These are phyloP conservation scores for Bothrops alternatus DNA, from an alignment of 2,797 vertebrate species.

Conservation along the genomic window DNA sequence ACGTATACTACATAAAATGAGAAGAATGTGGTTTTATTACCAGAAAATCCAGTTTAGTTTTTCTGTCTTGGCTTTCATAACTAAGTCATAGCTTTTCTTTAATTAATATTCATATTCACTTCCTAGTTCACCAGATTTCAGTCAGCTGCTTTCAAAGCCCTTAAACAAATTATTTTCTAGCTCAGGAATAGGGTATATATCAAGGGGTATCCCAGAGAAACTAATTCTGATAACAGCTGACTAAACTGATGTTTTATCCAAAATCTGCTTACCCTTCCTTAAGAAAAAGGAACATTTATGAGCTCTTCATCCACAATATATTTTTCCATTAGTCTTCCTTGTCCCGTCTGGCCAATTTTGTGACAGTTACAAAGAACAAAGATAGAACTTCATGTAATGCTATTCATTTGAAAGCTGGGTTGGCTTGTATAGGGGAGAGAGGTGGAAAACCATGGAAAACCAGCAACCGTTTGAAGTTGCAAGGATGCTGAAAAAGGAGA, in stretches of 20 bases:
- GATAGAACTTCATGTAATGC: constrained; percentile 2
- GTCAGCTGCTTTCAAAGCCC: not conserved
- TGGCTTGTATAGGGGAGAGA: not conserved
- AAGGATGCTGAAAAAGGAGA: not conserved
- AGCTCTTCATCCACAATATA: not conserved
- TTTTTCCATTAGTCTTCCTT: constrained; percentile 11
- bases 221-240: not conserved
- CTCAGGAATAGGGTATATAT: not conserved
- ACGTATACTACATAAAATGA: not conserved
- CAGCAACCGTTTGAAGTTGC: not conserved
- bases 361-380: constrained; percentile 23
- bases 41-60: not conserved
- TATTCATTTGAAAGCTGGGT: constrained; percentile 36
- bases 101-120: not conserved
- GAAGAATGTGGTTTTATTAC: not conserved
- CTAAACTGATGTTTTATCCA: not conserved
- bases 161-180: not conserved
- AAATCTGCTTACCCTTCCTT: not conserved
- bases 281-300: not conserved
- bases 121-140: not conserved
- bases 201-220: not conserved
- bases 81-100: not conserved
- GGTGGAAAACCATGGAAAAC: not conserved
- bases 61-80: not conserved
- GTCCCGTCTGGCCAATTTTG: constrained; percentile 39